Base-by-base conservation (phyloP, 1,140 invertebrate species). In the Marisa cornuarietis region DNA sequence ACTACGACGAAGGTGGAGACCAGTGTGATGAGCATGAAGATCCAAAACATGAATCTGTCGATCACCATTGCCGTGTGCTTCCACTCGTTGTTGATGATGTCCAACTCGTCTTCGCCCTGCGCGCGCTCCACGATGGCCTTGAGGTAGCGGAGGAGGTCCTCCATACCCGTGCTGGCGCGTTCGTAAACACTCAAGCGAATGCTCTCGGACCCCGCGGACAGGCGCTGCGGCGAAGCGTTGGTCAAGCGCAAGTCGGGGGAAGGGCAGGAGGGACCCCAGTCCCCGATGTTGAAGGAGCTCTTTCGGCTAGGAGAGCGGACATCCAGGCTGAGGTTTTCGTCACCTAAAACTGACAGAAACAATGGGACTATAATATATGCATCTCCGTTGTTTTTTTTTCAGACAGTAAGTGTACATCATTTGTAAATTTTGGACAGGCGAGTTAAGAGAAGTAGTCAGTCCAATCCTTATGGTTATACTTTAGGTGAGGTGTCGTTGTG, bases 41-140 rank as follows among this genome's bases (percentile, higher is more conserved):
- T 95, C 91, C 98, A 98, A 79, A 99, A 93, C 90, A 99, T 96
- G 71, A 99, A 92, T 86, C 98, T 94, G 93, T 99, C 98, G 84
- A 99, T 98, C 58, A 99, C 97, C 96, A 99, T 98, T 49, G 98
- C 97, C 13, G 99, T 97, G 91, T 99, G 99, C 90, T 99, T 99
- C 98, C 98, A 99, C 92, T 99, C 98, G 78, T 89, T 84, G 24
- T 83, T 81, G 49, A 88, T 82, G 52, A 87, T 84, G 31, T 79
- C 71, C 31, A 84, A 81, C n/a, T 69, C 74, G 68, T 85, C 84
- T 63, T 86, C 84, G 13, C 82, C 81, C 26, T 87, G 85, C 72
- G 76, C 81, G 79, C 85, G 83, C 18, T 78, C 79, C 9, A 85
- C 82, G 11, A 87, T 78, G 62, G 63, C 49, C 62, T 84, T 84